Evolutionary conservation across 2,113 vertebrate genomes (phyloP).

Genomic region (Entosphenus tridentatus): DNA sequence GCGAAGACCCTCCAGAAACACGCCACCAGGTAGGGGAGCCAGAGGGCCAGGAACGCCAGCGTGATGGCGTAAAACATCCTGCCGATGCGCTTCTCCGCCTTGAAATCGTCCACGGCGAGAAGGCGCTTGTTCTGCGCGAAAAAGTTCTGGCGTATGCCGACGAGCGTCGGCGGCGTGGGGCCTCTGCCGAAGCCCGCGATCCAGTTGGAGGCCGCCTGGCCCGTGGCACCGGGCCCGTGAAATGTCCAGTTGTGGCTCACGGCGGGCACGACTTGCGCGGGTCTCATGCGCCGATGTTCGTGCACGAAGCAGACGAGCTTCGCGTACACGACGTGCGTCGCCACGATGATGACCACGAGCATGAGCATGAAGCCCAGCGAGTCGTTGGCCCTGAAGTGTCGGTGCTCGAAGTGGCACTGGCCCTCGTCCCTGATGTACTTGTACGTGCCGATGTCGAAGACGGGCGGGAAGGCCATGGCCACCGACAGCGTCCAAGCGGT

Average conservation of each 20-base stretch:
- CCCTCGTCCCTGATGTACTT: slow-evolving; percentile 65
- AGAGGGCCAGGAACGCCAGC: slow-evolving; percentile 60
- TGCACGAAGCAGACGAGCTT: slow-evolving; percentile 87
- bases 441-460: slow-evolving; percentile 72
- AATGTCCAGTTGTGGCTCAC: slow-evolving; percentile 97
- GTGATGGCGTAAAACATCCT: slow-evolving; percentile 95
- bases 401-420: slow-evolving; percentile 81
- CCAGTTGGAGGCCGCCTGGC: slow-evolving; percentile 86
- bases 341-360: slow-evolving; percentile 53
- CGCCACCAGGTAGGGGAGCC: slow-evolving; percentile 73
- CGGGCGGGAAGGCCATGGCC: slow-evolving; percentile 76
- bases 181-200: slow-evolving; percentile 80
- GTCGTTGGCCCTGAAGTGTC: slow-evolving; percentile 67
- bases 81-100: slow-evolving; percentile 76
- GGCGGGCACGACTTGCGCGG: slow-evolving; percentile 67
- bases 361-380: slow-evolving; percentile 81
- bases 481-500: slow-evolving; percentile 77
- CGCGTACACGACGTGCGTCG: slow-evolving; percentile 70
- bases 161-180: slow-evolving; percentile 69
- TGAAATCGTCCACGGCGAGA: slow-evolving; percentile 79
- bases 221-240: slow-evolving; percentile 72
- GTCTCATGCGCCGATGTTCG: slow-evolving; percentile 87
- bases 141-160: slow-evolving; percentile 60
- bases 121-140: slow-evolving; percentile 57
- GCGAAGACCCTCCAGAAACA: slow-evolving; percentile 71